These are phyloP conservation scores for Aphyosemion australe DNA, from an alignment of 2,113 vertebrate species.

Conservation along the genomic window DNA sequence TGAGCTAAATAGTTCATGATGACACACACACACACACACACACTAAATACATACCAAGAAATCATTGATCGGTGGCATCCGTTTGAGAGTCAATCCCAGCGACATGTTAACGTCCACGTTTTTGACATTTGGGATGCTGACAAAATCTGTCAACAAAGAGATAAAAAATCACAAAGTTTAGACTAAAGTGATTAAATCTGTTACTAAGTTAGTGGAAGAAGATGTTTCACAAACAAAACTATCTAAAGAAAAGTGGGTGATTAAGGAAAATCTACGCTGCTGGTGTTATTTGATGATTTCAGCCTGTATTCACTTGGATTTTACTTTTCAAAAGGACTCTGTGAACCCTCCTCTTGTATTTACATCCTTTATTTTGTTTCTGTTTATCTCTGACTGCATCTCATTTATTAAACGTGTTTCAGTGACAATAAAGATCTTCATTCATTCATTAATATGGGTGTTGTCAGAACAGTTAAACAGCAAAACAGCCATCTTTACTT, in stretches of 20 bases:
- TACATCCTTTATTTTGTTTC: too few species aligned
- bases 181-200: neutral
- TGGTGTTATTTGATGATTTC: too few species aligned
- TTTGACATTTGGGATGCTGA: slow-evolving; percentile 84
- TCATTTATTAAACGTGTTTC: too few species aligned
- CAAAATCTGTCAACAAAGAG: slow-evolving; percentile 72
- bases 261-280: neutral
- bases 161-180: neutral
- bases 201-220: too few species aligned
- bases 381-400: too few species aligned
- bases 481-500: slow-evolving; percentile 70
- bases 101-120: slow-evolving; percentile 85
- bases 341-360: too few species aligned
- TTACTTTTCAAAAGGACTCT: too few species aligned
- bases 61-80: slow-evolving; percentile 75
- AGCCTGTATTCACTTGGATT: too few species aligned
- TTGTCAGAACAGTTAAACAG: slow-evolving; percentile 14
- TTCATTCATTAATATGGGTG: neutral
- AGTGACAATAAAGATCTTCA: too few species aligned
- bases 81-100: slow-evolving; percentile 87
- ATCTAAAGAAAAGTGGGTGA: neutral
- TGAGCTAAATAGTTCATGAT: too few species aligned
- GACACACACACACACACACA: too few species aligned
- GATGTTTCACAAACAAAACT: too few species aligned
- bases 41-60: slow-evolving; percentile 82